Base-by-base conservation (phyloP, 2,888 invertebrate genomes). In the Parthenolecanium corni region DNA sequence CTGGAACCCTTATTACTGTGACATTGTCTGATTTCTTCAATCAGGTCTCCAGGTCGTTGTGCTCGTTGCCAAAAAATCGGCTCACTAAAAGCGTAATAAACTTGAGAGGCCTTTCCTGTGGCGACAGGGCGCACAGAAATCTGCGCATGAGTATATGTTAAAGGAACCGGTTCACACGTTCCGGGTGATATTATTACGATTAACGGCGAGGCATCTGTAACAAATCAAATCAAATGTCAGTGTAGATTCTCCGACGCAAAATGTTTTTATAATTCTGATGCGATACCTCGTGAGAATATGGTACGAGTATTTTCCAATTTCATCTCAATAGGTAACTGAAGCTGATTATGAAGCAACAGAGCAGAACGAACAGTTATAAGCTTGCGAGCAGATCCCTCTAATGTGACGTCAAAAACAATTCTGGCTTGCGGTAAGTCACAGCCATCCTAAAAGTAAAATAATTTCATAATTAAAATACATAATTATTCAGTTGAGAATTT, bases 341-440 rank as follows among this genome's bases (percentile, higher is more conserved):
- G 75, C 68, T 79, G 78, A 75, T 96, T 96, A 61, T 80, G 75
- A 2, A 95, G 76, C 68, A 84, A 82, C 66, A 97, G 77, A 25
- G 94, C 91, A 9, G 96, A 96, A 65, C 95, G 82, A 16, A 97
- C 86, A 9, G 90, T 89, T 58, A 95, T 86, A 68, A 96, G 76
- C 75, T 97, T 97, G 69, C 90, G 84, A 0, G 96, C 96, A 1
- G 92, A 91, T 0, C 94, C 94, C 74, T 94, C 92, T 66, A 95
- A 77, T 0, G 86, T 84, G 18, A 98, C 90, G 68, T 89, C 89
- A 71, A 96, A 88, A 51, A 97, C 91, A 24, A 97, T 79, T 58
- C 95, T 81, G 0, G 89, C 87, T 68, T 82, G 79, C 5, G 69
- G 69, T 42, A 70, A 62, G 63, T 70, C 70, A 23, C 71, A 69